phyloP scores from a whole-genome alignment of 1,140 invertebrate genomes.

The Pollicipes pollicipes region DNA sequence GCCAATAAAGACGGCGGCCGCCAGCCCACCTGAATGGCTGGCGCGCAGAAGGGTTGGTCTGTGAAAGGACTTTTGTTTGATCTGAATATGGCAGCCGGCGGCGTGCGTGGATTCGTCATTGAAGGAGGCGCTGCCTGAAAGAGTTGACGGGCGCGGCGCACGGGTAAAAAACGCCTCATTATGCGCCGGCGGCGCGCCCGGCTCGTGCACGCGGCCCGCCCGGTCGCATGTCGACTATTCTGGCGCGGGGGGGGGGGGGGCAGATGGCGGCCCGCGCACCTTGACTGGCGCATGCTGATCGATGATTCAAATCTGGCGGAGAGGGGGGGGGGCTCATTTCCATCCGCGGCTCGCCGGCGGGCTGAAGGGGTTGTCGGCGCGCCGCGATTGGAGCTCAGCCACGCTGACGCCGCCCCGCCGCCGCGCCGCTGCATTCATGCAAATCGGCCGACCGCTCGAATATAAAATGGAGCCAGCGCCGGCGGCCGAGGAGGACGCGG shows the following conservation, averaged over 20 bases:
- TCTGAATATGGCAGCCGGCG: constrained; percentile 1
- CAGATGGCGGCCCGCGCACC: neutral
- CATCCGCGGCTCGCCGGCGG: neutral
- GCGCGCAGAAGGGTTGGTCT: neutral
- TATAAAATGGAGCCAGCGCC: neutral
- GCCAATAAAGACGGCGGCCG: neutral
- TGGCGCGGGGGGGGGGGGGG: neutral
- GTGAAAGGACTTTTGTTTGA: constrained; percentile 1
- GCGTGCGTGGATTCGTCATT: neutral
- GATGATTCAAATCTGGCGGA: neutral
- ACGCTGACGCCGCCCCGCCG: too few species aligned
- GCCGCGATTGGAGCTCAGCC: neutral
- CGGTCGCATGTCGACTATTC: neutral
- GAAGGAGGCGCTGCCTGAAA: neutral
- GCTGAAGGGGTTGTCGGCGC: neutral
- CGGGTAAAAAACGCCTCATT: neutral
- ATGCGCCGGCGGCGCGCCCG: neutral
- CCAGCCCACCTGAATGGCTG: neutral
- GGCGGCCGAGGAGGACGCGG: too few species aligned
- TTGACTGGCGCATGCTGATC: neutral
- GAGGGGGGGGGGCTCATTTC: neutral
- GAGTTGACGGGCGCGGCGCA: neutral
- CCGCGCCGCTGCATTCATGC: neutral
- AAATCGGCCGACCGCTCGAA: neutral
- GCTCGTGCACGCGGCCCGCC: neutral